phyloP scores from a whole-genome alignment of 1,140 invertebrate species.

The Drosophila melanogaster region DNA sequence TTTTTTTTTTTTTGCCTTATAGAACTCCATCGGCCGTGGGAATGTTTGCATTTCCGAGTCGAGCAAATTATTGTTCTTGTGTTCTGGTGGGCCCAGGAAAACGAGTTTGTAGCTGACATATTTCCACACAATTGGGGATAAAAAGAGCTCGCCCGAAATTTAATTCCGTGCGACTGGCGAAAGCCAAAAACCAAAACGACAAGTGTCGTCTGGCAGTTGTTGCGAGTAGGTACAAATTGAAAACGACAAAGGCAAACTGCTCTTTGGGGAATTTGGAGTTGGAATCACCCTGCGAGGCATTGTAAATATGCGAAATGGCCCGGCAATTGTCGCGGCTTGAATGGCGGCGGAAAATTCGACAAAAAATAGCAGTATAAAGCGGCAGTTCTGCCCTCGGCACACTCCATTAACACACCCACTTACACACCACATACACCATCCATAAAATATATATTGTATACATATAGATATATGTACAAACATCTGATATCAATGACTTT shows the following conservation, averaged over 20 bases:
- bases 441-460: conserved; percentile 12
- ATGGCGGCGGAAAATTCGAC: conserved; percentile 30
- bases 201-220: conserved; percentile 59
- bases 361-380: conserved; percentile 42
- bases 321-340: conserved; percentile 44
- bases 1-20: not conserved
- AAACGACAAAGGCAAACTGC: conserved; percentile 49
- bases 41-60: conserved; percentile 45
- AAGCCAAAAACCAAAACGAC: conserved; percentile 34
- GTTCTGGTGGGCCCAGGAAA: conserved; percentile 4
- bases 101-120: conserved; percentile 48
- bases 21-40: conserved; percentile 19
- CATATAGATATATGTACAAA: conserved; percentile 13
- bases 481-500: conserved; percentile 67
- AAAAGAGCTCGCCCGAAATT: conserved; percentile 65
- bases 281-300: conserved; percentile 45
- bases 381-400: conserved; percentile 33
- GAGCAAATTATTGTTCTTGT: conserved; percentile 39
- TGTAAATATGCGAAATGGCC: conserved; percentile 59
- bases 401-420: conserved; percentile 2
- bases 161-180: conserved; percentile 59
- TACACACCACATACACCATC: not conserved
- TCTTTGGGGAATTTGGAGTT: conserved; percentile 5
- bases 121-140: conserved; percentile 69
- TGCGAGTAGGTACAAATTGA: conserved; percentile 52